phyloP scores from a whole-genome alignment of 2,888 invertebrate genomes.

The Peribatodes rhomboidaria region DNA sequence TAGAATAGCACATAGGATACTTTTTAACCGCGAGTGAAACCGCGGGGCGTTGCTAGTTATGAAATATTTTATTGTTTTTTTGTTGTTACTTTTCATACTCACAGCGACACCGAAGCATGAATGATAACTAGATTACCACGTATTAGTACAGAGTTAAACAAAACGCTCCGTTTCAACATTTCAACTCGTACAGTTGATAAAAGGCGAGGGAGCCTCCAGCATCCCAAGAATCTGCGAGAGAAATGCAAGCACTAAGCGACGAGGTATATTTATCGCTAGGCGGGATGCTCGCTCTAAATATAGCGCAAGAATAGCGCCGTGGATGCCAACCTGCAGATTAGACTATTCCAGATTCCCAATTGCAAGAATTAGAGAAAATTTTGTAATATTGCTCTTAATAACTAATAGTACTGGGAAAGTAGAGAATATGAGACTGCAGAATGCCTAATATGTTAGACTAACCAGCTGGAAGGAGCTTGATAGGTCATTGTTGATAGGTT shows the following conservation, averaged over 20 bases:
- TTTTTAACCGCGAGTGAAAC: no score
- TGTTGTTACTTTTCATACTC: no score
- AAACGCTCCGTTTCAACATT: neutral
- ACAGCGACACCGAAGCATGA: no score
- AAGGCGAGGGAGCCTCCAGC: conserved; percentile 8
- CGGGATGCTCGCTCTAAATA: conserved; percentile 49
- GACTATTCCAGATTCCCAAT: neutral
- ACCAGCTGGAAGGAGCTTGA: no score
- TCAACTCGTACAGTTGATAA: neutral
- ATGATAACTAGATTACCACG: no score
- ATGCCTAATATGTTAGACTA: no score
- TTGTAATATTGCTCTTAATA: neutral
- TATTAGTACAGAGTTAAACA: neutral
- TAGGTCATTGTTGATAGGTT: no score
- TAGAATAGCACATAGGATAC: no score
- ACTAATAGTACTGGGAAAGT: no score
- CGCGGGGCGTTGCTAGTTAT: no score
- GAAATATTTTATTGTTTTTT: no score
- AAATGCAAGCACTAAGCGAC: conserved; percentile 14
- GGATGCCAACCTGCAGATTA: conserved; percentile 41
- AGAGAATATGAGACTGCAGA: no score
- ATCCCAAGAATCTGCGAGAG: conserved; percentile 14
- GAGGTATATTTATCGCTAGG: conserved; percentile 52
- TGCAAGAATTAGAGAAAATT: neutral
- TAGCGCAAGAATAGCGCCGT: conserved; percentile 32